Conservation (phyloP, 2,797 vertebrate genomes). For the Pseudochirops corinnae region DNA sequence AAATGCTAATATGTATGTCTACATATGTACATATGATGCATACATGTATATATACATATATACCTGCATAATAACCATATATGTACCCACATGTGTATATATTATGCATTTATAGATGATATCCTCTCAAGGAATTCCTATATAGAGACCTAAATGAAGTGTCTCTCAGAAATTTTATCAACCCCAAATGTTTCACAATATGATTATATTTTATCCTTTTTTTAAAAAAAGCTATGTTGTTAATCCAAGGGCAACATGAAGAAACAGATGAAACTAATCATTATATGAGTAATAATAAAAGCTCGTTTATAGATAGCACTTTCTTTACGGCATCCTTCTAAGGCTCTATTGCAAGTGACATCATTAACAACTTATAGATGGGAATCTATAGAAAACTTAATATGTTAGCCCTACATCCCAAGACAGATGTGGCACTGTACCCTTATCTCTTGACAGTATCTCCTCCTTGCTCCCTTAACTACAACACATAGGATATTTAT, state of each 20-base stretch:
- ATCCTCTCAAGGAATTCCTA: background rate
- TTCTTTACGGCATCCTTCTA: background rate
- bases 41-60: background rate
- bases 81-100: no score
- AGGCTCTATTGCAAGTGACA: background rate
- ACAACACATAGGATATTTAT: background rate
- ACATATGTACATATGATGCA: background rate
- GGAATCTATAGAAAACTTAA: background rate
- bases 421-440: background rate
- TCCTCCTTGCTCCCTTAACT: background rate
- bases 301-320: background rate
- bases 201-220: conserved; percentile 16
- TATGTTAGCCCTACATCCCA: background rate
- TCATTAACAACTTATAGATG: background rate
- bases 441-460: background rate
- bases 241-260: background rate
- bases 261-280: background rate
- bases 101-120: background rate
- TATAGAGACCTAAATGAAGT: background rate
- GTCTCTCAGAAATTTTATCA: conserved; percentile 20
- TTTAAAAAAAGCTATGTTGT: background rate
- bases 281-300: background rate
- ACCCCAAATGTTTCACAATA: background rate
- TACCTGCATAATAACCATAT: background rate
- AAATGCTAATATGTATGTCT: background rate